A percentile compares a stretch with the other conserved stretches of the same genome.
Conservation (phyloP, 2,888 invertebrate genomes). For the Tenthredo distinguenda region DNA sequence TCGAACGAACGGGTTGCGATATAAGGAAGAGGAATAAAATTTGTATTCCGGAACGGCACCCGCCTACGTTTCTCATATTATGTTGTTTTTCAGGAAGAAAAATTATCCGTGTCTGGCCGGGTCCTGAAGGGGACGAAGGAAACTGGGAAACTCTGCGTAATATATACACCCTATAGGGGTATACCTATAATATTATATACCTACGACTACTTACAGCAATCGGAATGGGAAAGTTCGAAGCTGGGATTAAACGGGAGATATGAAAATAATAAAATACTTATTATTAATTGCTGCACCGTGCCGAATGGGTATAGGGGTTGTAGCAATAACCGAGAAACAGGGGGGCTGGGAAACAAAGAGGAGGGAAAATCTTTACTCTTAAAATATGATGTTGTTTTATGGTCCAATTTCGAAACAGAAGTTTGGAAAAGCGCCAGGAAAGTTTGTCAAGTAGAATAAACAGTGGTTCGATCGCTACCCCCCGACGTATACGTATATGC, state of each 20-base stretch:
- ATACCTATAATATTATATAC: not conserved
- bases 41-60: conserved; percentile 9
- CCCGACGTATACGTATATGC: not conserved
- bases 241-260: not conserved
- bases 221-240: conserved; percentile 3
- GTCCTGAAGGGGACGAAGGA: not conserved
- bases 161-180: not conserved
- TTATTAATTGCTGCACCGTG: conserved; percentile 23
- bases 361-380: conserved; percentile 7
- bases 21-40: conserved; percentile 13
- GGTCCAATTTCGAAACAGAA: conserved; percentile 38
- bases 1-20: conserved; percentile 10
- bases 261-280: conserved; percentile 16
- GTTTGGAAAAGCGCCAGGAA: conserved; percentile 31
- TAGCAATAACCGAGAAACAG: not conserved
- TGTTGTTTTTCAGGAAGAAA: conserved; percentile 20
- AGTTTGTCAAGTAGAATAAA: conserved; percentile 43
- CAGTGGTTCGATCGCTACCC: conserved; percentile 19
- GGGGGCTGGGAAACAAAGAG: not conserved
- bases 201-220: not conserved
- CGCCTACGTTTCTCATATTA: conserved; percentile 18
- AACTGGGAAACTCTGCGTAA: not conserved
- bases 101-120: conserved; percentile 5
- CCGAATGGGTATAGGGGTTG: not conserved
- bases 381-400: conserved; percentile 41